Base-by-base conservation (phyloP, 2,797 vertebrate species). In the Leucoraja ocellata region DNA sequence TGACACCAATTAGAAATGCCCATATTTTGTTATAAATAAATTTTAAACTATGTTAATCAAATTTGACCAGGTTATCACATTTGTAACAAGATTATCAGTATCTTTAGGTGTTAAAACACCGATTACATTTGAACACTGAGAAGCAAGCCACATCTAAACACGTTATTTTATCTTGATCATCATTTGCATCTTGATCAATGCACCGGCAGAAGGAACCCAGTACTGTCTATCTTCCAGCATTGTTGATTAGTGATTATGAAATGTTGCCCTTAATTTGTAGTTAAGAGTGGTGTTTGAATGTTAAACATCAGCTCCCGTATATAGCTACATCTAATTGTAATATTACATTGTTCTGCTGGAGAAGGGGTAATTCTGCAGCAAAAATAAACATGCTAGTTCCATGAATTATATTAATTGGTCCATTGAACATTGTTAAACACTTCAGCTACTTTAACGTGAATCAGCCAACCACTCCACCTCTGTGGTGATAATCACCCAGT, bases 291-390 rank as follows among this genome's bases (percentile, higher is more conserved):
- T 11, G 1, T 65, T 65, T 88, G 39, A 63, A 88, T 88, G 65
- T 68, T 88, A 88, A 88, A 32, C 84, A 68, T 14, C 2, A 88
- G 36, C n/a, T 46, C 25, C 61, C 21, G n/a, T n/a, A 88, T 8
- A 32, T 88, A 32, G 61, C 36, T 65, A 88, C 14, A 68, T 88
- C 84, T 88, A 65, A 65, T 88, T 68, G 84, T 68, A 63, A 65
- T 84, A 25, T 61, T 21, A 21, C 23, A 68, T 21, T 18, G 36
- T 68, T 88, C 36, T 63, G 8, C 61, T 68, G 61, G 61, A 32
- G 61, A 88, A 36, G 84, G 84, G n/a, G 61, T 68, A 88, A 88
- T 88, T 88, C 32, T 32, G n/a, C 8, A 88, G 63, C 84, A 88
- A 88, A 88, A 14, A 86, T 6, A 88, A 88, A 68, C 71, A 39